Evolutionary conservation across 2,113 vertebrate species (phyloP), one percentile per base, ranked within the genome.

Genomic region (Diphyllodes magnificus): DNA sequence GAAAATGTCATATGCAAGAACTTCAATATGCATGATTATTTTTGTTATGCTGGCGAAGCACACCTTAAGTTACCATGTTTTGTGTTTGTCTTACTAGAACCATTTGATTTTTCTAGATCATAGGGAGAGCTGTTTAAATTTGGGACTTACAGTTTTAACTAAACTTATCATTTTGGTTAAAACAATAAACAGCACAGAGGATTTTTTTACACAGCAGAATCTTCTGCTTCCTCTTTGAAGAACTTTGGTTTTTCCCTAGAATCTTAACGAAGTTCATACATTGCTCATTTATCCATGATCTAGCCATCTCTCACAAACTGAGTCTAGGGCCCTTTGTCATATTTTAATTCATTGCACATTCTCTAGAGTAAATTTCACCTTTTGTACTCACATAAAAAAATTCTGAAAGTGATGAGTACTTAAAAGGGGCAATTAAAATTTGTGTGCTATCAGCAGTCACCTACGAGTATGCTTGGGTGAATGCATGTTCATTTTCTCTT

Each of bases 11-110:
- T 6, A 37, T 47, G 22, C 30, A 47, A 78, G 71, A 92, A 54
- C 27, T 50, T 78, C 45, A 60, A 45, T 22, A 49, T 0, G 0
- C 1, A 0, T 8, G 9, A 22, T 16, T 69, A 20, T 42, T 50
- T 63, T 69, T 57, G 12, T 72, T 68, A 40, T 50, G 28, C 27
- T 8, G 4, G 11, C 64, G 47, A 69, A 49, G 64, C 23, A 45
- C 7, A 39, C 27, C 23, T 33, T 20, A 54, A 44, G 10, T 60
- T 56, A 28, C 8, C 23, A 31, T n/a, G 13, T 24, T 77, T 81
- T 81, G 18, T 1, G 44, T 49, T 51, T 49, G 7, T 57, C 82
- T 81, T n/a, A 4, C 22, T 64, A 68, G 44, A 81, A 54, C 15
- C 5, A 27, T 44, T 76, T 63, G 9, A 53, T 45, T 71, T 94